Conservation (phyloP, 1,140 invertebrate genomes). For the Aphaenogaster floridana region DNA sequence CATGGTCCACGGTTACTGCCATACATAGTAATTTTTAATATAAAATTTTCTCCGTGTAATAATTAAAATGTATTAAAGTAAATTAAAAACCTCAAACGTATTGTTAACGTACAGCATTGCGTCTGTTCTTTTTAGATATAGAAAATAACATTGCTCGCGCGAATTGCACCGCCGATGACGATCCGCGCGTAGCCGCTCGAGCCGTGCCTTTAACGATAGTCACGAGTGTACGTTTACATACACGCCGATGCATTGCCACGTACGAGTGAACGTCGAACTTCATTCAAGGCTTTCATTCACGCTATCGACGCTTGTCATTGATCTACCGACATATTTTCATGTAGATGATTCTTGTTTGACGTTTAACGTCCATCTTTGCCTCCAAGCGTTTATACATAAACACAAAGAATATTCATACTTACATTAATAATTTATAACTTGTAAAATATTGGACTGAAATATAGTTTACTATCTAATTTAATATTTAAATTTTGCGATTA, state of each 20-base stretch:
- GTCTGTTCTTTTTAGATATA: background rate
- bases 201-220: conserved; percentile 34
- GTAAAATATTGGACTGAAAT: background rate
- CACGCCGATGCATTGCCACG: conserved; percentile 38
- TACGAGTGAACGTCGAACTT: conserved; percentile 54
- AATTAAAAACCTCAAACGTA: background rate
- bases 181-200: conserved; percentile 21
- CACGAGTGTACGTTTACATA: conserved; percentile 63
- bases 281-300: conserved; percentile 72
- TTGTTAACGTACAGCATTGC: background rate
- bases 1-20: too few relatives aligned
- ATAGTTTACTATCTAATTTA: background rate
- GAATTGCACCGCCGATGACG: conserved; percentile 2
- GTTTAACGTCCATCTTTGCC: background rate
- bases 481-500: background rate
- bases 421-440: background rate
- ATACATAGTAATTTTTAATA: too few relatives aligned
- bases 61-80: conserved; percentile 12
- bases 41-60: background rate
- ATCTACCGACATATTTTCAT: conserved; percentile 32
- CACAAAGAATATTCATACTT: background rate
- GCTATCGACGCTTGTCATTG: conserved; percentile 41
- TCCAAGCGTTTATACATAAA: background rate
- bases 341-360: conserved; percentile 12
- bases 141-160: conserved; percentile 26